These are phyloP conservation scores for Tinea pellionella DNA, from an alignment of 2,888 invertebrate species.

Conservation along the genomic window DNA sequence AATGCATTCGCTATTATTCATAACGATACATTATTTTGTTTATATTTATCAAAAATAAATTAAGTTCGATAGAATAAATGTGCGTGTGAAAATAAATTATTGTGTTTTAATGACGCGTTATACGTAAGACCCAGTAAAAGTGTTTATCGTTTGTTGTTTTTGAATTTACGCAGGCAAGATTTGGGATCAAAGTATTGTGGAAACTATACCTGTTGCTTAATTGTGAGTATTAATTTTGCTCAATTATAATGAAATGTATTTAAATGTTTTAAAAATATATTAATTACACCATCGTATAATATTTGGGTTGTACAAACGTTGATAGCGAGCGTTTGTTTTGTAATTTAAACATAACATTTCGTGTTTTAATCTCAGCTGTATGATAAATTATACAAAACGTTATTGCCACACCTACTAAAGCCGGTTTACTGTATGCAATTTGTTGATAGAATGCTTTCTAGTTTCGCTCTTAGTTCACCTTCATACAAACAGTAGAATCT, in stretches of 20 bases:
- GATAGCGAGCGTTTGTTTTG: background rate
- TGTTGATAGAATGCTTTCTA: background rate
- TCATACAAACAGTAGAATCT: too few relatives aligned
- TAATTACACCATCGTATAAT: background rate
- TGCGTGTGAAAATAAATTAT: background rate
- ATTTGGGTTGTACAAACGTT: background rate
- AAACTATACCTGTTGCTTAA: background rate
- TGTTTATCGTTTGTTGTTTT: background rate
- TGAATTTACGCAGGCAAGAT: background rate
- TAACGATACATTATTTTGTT: background rate
- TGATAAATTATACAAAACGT: background rate
- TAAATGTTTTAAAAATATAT: background rate
- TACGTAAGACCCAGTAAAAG: background rate
- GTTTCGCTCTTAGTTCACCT: background rate
- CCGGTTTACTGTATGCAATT: background rate
- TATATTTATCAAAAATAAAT: background rate
- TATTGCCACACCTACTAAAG: background rate
- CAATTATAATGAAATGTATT: background rate
- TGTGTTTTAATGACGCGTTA: background rate
- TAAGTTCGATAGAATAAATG: background rate
- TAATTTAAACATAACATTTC: conserved; percentile 3
- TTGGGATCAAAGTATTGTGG: background rate
- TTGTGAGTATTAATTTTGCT: background rate
- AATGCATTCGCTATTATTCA: conserved; percentile 57
- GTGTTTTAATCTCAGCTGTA: background rate